Evolutionary conservation across 2,113 vertebrate genomes (phyloP), one percentile per base, ranked within the genome.

Genomic region (Hyaena hyaena): DNA sequence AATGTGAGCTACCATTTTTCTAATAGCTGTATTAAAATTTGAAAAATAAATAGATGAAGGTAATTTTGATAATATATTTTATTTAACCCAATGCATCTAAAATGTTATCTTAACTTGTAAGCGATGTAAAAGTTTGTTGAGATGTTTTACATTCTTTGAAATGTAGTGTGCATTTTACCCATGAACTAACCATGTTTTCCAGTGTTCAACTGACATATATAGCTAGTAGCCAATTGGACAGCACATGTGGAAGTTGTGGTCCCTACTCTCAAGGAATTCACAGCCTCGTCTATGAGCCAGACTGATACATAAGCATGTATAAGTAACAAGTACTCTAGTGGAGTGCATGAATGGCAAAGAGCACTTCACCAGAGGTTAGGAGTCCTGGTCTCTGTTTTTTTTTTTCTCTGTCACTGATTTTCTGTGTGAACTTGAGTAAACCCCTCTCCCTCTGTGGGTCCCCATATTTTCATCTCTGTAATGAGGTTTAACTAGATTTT

Each of bases 41-140:
- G 24, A 73, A 55, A 92, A 88, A 91, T 35, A 79, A 89, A 68
- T 45, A 82, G 16, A 3, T 92, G 17, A 92, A 88, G 95, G 7
- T 86, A 94, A 81, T 85, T 92, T 71, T 74, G 83, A 39, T 81
- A 82, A 90, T 31, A 53, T 77, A 84, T 31, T 92, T 97, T 69
- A 85, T 87, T 71, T 65, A 97, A 69, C 16, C 7, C 26, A 94
- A 73, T 71, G 43, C 4, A 88, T 55, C 24, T 12, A 80, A 91
- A 73, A 96, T 86, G 11, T 93, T 90, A 53, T 61, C 50, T 77
- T 73, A 97, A 89, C 14, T 8, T 81, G 21, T 48, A 85, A 90
- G 10, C 24, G 69, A 65, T 68, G 21, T 43, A 93, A 94, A 43
- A 28, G 23, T 53, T 4, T 53, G 43, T 55, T 90, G 33, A 95